phyloP scores from a whole-genome alignment of 2,797 vertebrate species.

The Acropternis orthonyx region DNA sequence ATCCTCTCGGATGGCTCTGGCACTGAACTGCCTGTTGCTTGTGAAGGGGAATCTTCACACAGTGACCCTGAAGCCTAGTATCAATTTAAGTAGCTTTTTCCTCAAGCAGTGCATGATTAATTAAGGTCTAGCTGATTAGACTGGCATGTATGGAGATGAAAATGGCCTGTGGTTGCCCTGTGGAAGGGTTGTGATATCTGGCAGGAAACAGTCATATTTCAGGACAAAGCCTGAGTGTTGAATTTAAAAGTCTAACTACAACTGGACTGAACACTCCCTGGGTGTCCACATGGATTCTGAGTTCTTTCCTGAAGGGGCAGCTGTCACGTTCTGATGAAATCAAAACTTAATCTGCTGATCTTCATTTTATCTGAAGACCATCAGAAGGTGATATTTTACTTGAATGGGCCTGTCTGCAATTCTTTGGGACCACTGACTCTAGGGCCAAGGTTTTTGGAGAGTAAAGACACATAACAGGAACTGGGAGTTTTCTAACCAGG shows the following conservation, averaged over 20 bases:
- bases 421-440: not conserved
- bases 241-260: not conserved
- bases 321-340: not conserved
- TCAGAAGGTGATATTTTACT: not conserved
- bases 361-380: not conserved
- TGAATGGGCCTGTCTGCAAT: not conserved
- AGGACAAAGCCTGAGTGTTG: not conserved
- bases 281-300: rapidly evolving
- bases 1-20: not conserved
- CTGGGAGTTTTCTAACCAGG: not conserved
- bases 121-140: not conserved
- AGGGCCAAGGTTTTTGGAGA: not conserved
- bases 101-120: not conserved
- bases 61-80: not conserved
- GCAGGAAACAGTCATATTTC: not conserved
- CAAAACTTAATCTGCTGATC: not conserved
- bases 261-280: not conserved
- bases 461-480: not conserved
- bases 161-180: not conserved
- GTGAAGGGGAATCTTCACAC: not conserved
- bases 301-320: not conserved
- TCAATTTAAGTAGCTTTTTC: not conserved
- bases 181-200: not conserved
- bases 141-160: not conserved
- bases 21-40: rapidly evolving